Evolutionary conservation across 2,888 invertebrate genomes (phyloP).

Genomic region (Pterobdella sp.): DNA sequence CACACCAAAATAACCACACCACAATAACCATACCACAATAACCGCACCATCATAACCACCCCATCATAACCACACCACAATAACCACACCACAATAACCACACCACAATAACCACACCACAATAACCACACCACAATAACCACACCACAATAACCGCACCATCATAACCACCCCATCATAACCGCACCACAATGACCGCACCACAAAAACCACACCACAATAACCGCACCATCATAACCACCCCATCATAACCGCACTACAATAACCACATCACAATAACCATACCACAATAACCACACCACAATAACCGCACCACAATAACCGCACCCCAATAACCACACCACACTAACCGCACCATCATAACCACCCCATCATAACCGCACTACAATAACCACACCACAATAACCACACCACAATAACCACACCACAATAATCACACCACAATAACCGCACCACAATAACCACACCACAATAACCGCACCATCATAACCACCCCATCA

Average conservation of each 20-base stretch:
- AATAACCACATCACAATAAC: too few species aligned
- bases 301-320: background rate
- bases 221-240: too few species aligned
- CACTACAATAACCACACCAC: too few species aligned
- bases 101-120: background rate
- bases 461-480: background rate
- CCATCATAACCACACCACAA: background rate
- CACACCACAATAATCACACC: too few species aligned
- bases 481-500: too few species aligned
- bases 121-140: background rate
- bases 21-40: too few species aligned
- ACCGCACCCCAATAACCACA: background rate
- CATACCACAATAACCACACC: too few species aligned
- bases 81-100: background rate
- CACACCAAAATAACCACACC: background rate
- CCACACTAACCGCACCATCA: background rate
- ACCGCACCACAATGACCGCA: background rate
- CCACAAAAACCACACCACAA: slow-evolving; percentile 1
- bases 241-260: too few species aligned
- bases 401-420: too few species aligned
- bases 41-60: background rate
- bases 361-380: background rate
- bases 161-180: background rate
- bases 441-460: too few species aligned
- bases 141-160: background rate